A percentile compares a stretch with the other conserved stretches of the same genome.
Conservation (phyloP, 2,797 vertebrate species). For the Discoglossus pictus region DNA sequence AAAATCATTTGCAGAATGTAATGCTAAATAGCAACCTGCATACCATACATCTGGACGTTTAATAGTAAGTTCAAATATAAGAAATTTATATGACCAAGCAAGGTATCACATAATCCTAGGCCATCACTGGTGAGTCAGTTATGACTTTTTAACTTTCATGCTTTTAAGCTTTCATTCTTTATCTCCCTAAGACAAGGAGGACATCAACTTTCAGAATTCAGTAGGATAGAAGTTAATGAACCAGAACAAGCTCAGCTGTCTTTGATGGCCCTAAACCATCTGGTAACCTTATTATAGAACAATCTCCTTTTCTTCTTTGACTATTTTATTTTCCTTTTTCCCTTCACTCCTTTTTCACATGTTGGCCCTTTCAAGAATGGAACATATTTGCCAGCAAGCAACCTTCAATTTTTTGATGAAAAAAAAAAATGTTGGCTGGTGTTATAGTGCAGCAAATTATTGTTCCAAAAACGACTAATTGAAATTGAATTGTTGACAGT, state of each 20-base stretch:
- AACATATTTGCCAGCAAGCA: constrained; percentile 30
- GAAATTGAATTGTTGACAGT: constrained; percentile 44
- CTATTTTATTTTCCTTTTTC: constrained; percentile 23
- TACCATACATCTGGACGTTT: constrained; percentile 19
- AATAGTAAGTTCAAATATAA: not conserved
- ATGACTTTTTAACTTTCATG: constrained; percentile 46
- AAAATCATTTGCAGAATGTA: no score
- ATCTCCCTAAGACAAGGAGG: constrained; percentile 45
- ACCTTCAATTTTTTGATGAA: constrained; percentile 28
- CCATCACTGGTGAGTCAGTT: constrained; percentile 9
- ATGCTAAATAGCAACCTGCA: no score
- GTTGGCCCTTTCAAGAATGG: constrained; percentile 6
- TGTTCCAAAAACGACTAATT: constrained; percentile 23
- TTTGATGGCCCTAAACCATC: constrained; percentile 51
- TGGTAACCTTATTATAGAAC: constrained; percentile 49
- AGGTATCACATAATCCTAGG: constrained; percentile 14
- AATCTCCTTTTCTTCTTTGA: constrained; percentile 40
- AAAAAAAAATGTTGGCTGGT: constrained; percentile 41
- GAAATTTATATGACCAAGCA: constrained; percentile 4
- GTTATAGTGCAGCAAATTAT: constrained; percentile 12
- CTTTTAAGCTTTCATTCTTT: constrained; percentile 44
- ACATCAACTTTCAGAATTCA: constrained; percentile 47
- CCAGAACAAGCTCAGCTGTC: constrained; percentile 50
- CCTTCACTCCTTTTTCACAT: not conserved
- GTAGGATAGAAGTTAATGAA: constrained; percentile 49